These are phyloP conservation scores for Nicator chloris DNA, from an alignment of 2,113 vertebrate species.

Conservation along the genomic window DNA sequence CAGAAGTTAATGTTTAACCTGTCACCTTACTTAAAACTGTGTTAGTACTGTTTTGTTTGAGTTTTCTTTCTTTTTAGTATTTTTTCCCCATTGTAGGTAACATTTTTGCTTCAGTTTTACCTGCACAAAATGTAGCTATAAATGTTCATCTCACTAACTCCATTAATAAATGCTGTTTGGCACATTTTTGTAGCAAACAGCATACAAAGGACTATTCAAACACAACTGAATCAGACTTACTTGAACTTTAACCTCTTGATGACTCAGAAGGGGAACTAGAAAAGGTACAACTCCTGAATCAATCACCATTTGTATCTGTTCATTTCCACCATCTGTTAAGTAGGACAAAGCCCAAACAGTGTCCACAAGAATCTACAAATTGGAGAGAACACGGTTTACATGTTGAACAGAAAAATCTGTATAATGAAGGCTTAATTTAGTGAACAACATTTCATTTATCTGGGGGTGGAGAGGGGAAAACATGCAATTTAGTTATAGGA, in stretches of 20 bases:
- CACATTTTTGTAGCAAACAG: neutral
- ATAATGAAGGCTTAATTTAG: neutral
- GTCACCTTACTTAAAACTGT: neutral
- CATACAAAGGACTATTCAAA: neutral
- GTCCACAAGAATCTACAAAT: constrained; percentile 92
- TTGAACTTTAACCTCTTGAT: constrained; percentile 99
- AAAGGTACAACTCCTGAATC: constrained; percentile 98
- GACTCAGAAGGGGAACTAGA: constrained; percentile 96
- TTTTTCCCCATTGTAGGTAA: neutral
- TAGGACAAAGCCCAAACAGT: constrained; percentile 99
- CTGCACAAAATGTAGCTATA: neutral
- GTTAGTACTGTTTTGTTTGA: neutral
- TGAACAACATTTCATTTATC: neutral
- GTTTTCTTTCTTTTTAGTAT: neutral
- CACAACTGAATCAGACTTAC: constrained; percentile 69
- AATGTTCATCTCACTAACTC: neutral
- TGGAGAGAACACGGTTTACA: neutral
- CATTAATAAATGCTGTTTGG: neutral
- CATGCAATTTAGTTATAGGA: neutral
- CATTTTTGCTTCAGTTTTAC: neutral
- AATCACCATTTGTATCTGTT: constrained; percentile 99
- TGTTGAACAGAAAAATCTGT: neutral
- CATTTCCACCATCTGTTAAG: constrained; percentile 96
- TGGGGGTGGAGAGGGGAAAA: neutral
- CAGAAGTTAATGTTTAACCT: neutral